phyloP scores from a whole-genome alignment of 2,797 vertebrate species.

The Emydoidea blandingii region DNA sequence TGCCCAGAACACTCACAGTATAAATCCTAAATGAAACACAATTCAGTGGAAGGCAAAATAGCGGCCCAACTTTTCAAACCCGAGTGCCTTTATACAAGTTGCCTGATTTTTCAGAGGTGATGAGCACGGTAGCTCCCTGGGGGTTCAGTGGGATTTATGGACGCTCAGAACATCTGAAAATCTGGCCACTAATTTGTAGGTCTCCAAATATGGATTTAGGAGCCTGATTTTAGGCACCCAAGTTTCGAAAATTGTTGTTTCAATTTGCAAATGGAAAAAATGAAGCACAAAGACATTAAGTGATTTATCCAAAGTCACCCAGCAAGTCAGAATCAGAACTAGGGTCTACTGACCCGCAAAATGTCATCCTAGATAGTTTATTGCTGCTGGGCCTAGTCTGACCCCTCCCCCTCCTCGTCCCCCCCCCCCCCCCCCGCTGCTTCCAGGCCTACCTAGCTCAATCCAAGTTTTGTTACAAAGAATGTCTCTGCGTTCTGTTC shows the following conservation, averaged over 20 bases:
- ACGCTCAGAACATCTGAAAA: conserved; percentile 44
- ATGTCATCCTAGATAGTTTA: not conserved
- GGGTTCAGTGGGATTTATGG: conserved; percentile 53
- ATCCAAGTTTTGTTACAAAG: not conserved
- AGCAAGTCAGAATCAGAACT: not conserved
- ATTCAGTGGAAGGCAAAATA: conserved; percentile 70
- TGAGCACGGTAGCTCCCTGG: conserved; percentile 58
- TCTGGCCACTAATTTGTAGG: conserved; percentile 50
- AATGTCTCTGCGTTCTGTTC: not conserved
- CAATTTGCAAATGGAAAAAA: not conserved
- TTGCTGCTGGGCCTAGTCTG: not conserved
- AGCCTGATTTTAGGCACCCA: not conserved
- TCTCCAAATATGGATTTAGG: not conserved
- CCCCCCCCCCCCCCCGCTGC: not conserved
- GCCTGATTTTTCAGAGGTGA: conserved; percentile 54
- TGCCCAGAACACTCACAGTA: conserved; percentile 41
- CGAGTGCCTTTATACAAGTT: not conserved
- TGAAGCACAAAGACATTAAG: not conserved
- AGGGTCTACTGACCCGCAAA: not conserved
- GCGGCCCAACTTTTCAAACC: conserved; percentile 54
- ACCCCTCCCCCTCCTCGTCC: too few species aligned
- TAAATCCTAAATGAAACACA: conserved; percentile 70
- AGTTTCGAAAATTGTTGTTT: not conserved
- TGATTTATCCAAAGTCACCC: not conserved
- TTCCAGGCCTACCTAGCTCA: not conserved